These are phyloP conservation scores for Halictus rubicundus DNA, from an alignment of 1,140 invertebrate species.

Conservation along the genomic window DNA sequence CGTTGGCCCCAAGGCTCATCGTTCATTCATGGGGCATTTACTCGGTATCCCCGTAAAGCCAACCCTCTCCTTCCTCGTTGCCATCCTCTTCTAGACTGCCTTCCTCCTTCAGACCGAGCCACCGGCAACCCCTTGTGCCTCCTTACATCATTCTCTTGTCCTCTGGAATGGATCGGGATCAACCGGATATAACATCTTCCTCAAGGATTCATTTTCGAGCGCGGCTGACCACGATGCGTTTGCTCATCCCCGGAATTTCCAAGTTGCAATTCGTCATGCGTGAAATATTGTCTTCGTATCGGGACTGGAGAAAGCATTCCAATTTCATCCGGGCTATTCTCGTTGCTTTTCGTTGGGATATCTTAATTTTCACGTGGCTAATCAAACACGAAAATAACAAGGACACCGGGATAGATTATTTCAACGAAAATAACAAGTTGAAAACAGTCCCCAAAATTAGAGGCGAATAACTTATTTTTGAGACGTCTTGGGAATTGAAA, in stretches of 20 bases:
- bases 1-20: constrained; percentile 75
- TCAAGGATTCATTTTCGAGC: constrained; percentile 67
- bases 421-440: no score
- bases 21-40: constrained; percentile 81
- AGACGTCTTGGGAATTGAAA: no score
- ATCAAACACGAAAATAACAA: no score
- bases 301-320: not conserved
- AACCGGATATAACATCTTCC: constrained; percentile 74
- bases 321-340: no score
- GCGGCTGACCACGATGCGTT: constrained; percentile 39
- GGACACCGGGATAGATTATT: no score
- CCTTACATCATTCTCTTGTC: constrained; percentile 74
- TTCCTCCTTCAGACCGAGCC: constrained; percentile 35
- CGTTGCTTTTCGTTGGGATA: no score
- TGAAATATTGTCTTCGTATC: constrained; percentile 35
- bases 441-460: no score
- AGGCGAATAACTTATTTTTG: no score
- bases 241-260: constrained; percentile 25
- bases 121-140: constrained; percentile 51
- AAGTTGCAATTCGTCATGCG: constrained; percentile 54
- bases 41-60: constrained; percentile 78
- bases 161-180: constrained; percentile 76
- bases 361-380: no score
- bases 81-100: constrained; percentile 40
- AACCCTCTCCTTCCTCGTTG: constrained; percentile 39